Conservation (phyloP, 1,140 invertebrate species). For the Saxidomus purpurata region DNA sequence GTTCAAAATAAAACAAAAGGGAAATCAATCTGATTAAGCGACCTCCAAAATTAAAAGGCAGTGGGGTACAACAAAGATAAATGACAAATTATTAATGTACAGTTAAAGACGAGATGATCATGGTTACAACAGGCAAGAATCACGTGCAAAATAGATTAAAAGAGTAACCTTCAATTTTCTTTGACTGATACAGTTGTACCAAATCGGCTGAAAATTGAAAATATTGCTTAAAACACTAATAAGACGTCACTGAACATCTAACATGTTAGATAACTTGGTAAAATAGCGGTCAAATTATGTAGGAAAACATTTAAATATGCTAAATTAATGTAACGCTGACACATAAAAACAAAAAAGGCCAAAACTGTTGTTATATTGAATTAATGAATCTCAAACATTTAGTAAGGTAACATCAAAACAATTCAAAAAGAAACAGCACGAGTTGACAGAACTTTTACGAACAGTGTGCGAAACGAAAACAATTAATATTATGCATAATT, state of each 20-base stretch:
- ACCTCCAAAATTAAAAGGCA: background rate
- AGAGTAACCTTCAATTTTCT: slow-evolving; percentile 66
- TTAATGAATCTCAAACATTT: background rate
- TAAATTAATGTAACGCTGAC: background rate
- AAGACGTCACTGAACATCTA: background rate
- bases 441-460: slow-evolving; percentile 11
- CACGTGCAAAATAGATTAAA: slow-evolving; percentile 48
- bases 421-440: background rate
- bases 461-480: slow-evolving; percentile 11
- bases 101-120: slow-evolving; percentile 24
- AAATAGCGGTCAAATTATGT: no score
- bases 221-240: background rate
- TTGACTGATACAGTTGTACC: slow-evolving; percentile 65
- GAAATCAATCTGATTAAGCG: slow-evolving; percentile 12
- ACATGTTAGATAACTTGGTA: no score
- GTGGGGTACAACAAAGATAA: background rate
- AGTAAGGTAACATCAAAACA: slow-evolving; percentile 18
- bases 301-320: no score
- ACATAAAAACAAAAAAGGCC: background rate
- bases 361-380: no score
- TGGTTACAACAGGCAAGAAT: slow-evolving; percentile 51
- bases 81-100: slow-evolving; percentile 38
- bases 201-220: slow-evolving; percentile 63
- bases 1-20: background rate
- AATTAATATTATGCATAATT: slow-evolving; percentile 1